Conservation (phyloP, 2,113 vertebrate genomes). For the Atlantisia rogersi region DNA sequence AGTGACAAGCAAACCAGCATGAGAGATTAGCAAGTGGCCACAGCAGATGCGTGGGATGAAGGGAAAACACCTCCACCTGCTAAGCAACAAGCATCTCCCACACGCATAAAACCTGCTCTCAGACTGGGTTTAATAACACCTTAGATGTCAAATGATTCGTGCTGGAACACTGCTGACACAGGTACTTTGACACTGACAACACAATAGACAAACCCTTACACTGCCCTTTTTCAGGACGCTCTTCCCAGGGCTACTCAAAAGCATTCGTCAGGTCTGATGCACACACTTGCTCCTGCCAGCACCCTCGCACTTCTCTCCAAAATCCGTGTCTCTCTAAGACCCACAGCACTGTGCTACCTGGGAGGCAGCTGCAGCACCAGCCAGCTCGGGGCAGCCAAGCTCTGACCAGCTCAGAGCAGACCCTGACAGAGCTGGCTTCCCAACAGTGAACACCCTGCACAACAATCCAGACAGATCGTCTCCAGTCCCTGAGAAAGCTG, state of each 20-base stretch:
- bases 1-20: neutral
- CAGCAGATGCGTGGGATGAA: neutral
- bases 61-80: neutral
- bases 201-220: neutral
- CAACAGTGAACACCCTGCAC: neutral
- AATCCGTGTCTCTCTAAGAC: neutral
- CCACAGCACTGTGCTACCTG: rapidly evolving
- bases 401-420: neutral
- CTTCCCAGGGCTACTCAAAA: neutral
- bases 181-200: neutral
- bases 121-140: neutral
- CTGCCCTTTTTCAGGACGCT: neutral
- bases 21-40: neutral
- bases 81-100: neutral
- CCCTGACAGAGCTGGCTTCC: neutral
- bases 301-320: neutral
- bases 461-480: neutral
- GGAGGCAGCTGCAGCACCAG: neutral
- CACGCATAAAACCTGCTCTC: neutral
- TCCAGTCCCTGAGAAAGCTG: neutral
- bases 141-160: neutral
- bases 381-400: rapidly evolving
- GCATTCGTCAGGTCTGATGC: neutral
- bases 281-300: neutral
- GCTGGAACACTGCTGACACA: neutral